phyloP scores from a whole-genome alignment of 2,797 vertebrate species.

The Cirrhinus molitorella region DNA sequence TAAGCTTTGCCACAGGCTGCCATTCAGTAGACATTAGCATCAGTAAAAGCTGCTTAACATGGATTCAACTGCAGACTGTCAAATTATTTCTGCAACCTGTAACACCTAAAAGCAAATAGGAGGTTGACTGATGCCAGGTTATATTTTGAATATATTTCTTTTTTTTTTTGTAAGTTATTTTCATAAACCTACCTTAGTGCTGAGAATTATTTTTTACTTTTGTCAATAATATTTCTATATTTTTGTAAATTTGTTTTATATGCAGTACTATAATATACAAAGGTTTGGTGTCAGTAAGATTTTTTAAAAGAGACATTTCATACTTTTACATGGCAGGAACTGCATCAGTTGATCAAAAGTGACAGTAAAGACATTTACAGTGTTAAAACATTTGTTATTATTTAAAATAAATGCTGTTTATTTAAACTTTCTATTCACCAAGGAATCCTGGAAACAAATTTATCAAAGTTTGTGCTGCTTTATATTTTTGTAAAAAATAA shows the following conservation, averaged over 20 bases:
- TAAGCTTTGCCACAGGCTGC: neutral
- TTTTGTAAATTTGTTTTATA: neutral
- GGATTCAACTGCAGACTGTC: slow-evolving; percentile 6
- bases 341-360: neutral
- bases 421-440: neutral
- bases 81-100: slow-evolving; percentile 1
- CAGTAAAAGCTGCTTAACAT: slow-evolving; percentile 19
- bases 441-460: neutral
- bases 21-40: slow-evolving; percentile 1
- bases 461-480: neutral
- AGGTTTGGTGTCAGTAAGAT: neutral
- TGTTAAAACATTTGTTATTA: neutral
- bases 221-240: neutral
- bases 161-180: neutral
- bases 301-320: neutral
- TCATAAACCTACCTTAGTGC: neutral
- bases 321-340: neutral
- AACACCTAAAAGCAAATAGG: neutral
- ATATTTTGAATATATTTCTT: neutral
- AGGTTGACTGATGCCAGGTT: neutral
- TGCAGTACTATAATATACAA: neutral
- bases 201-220: neutral
- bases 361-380: neutral
- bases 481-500: neutral
- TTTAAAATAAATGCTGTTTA: neutral